Evolutionary conservation across 2,888 invertebrate genomes (phyloP).

Genomic region (Agrilus mali): DNA sequence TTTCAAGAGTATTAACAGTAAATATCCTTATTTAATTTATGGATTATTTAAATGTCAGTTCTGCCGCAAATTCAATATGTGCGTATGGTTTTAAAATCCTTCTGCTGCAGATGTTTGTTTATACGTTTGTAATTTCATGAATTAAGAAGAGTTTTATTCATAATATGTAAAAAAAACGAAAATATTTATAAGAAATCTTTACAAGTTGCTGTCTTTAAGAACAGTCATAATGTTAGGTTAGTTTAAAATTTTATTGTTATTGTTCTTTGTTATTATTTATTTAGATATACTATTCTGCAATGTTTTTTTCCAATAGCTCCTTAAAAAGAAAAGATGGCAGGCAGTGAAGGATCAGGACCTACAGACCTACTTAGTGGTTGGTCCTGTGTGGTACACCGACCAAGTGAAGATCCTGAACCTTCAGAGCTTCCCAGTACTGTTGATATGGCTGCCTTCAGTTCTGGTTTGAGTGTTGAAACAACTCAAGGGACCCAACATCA

Average conservation of each 20-base stretch:
- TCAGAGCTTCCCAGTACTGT: conserved; percentile 52
- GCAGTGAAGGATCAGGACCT: conserved; percentile 31
- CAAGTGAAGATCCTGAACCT: conserved; percentile 47
- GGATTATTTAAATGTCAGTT: too few relatives aligned
- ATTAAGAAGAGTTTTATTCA: too few relatives aligned
- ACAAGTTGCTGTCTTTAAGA: not conserved
- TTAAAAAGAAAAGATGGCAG: conserved; percentile 25
- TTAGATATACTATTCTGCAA: not conserved
- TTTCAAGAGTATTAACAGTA: too few relatives aligned
- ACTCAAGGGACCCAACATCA: conserved; percentile 19
- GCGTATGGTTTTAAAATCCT: too few relatives aligned
- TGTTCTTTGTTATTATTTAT: not conserved
- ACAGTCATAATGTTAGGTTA: not conserved
- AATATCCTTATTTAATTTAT: too few relatives aligned
- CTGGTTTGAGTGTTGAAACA: conserved; percentile 29
- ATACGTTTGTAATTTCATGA: too few relatives aligned
- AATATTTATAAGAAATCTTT: not conserved
- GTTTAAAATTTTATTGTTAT: not conserved
- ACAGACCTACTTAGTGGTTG: conserved; percentile 36
- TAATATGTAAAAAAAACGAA: too few relatives aligned
- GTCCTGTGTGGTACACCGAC: conserved; percentile 45
- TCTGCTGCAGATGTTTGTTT: too few relatives aligned
- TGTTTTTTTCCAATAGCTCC: conserved; percentile 7
- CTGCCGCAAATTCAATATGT: too few relatives aligned
- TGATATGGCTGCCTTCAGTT: conserved; percentile 52